phyloP scores from a whole-genome alignment of 1,140 invertebrate species.

The Goniozus legneri region DNA sequence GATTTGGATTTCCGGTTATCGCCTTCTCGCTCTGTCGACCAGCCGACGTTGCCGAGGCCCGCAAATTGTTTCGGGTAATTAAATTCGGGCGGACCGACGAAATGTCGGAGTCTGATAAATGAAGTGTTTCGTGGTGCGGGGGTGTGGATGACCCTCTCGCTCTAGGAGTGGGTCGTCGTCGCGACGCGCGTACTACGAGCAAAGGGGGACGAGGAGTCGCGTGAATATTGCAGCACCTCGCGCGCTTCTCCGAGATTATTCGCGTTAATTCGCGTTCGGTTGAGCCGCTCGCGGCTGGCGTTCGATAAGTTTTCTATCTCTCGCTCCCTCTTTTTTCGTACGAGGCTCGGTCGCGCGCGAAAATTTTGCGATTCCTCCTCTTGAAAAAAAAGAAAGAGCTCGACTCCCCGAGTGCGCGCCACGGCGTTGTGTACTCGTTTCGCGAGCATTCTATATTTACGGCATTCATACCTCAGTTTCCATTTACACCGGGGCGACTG shows the following conservation, averaged over 20 bases:
- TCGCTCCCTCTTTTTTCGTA: too few species aligned
- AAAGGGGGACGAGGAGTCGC: slow-evolving; percentile 21
- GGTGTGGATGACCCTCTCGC: not conserved
- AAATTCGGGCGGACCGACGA: slow-evolving; percentile 34
- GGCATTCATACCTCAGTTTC: slow-evolving; percentile 14
- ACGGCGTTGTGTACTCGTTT: not conserved
- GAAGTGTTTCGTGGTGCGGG: slow-evolving; percentile 27
- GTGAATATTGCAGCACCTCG: slow-evolving; percentile 32
- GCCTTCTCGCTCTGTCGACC: slow-evolving; percentile 7
- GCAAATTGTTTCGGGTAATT: slow-evolving; percentile 38
- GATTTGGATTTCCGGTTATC: too few species aligned
- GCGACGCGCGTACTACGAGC: slow-evolving; percentile 2
- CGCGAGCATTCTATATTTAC: slow-evolving; percentile 16
- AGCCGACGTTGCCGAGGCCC: not conserved
- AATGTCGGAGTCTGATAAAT: slow-evolving; percentile 39
- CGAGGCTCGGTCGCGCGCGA: too few species aligned
- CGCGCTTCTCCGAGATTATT: slow-evolving; percentile 22
- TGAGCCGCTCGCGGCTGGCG: too few species aligned
- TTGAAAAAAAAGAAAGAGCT: slow-evolving; percentile 1
- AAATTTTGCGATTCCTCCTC: not conserved
- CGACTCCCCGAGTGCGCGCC: not conserved
- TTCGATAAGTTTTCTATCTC: too few species aligned
- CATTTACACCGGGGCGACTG: slow-evolving; percentile 16
- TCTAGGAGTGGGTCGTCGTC: not conserved
- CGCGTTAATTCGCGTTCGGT: slow-evolving; percentile 19